Evolutionary conservation across 2,797 vertebrate genomes (phyloP), one percentile per base, ranked within the genome.

Genomic region (Gila robusta): DNA sequence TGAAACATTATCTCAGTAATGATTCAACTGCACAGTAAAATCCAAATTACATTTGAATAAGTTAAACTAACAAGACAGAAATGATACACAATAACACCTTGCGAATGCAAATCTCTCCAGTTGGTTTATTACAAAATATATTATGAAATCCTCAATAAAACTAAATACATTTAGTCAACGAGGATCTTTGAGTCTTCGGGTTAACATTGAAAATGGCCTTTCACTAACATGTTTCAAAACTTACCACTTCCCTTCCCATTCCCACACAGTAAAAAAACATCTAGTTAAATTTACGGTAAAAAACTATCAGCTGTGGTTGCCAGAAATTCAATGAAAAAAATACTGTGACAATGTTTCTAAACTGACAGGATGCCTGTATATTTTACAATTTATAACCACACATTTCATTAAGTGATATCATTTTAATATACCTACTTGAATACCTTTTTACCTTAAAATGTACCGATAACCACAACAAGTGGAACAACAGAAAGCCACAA

Each of bases 31-130:
- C 77, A 69, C 6, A 78, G 32, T 44, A 69, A 54, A 54, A 12
- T 66, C 64, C 73, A 84, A 56, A 69, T 78, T 2, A 54, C 35
- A 84, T 67, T 64, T 44, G 17, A 19, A 76, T 11, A 69, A 74
- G 7, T 28, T 21, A 56, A 37, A 44, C 23, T 23, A 77, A 54
- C 64, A 69, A 56, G n/a, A 69, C 9, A 0, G 28, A 21, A 77
- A 67, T 47, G 4, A 74, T 7, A 64, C 71, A 74, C 28, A 80
- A 49, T 23, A 67, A 79, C 3, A 66, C 21, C 28, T 69, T 8
- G 21, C 16, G 0, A 10, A 62, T 6, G 4, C 14, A 52, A 52
- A 72, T 72, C 16, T 71, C 35, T 59, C 69, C 17, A 44, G 81
- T 14, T 21, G 26, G 35, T 47, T 49, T 11, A 78, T 62, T 10